Percentiles rank a stretch among this genome's conserved stretches.
phyloP scores from a whole-genome alignment of 2,113 vertebrate species.

The Passerina amoena region DNA sequence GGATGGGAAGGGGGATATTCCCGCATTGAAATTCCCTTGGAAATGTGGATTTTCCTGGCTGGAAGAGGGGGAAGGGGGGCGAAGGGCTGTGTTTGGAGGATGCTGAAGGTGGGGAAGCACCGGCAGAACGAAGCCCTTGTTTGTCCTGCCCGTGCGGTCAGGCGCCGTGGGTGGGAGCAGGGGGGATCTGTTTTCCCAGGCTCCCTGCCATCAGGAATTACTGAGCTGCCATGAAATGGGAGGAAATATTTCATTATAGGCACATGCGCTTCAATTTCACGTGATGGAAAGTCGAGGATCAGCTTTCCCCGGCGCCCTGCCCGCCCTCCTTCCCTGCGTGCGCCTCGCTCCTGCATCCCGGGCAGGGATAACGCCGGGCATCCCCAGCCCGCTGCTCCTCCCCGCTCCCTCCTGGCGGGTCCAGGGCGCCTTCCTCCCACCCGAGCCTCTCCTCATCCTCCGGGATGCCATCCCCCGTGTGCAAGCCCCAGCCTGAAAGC shows the following conservation, averaged over 20 bases:
- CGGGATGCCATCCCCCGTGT: rapidly evolving
- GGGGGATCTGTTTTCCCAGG: constrained; percentile 75
- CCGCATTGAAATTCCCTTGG: rapidly evolving
- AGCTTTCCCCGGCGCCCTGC: not conserved
- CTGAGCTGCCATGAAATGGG: constrained; percentile 76
- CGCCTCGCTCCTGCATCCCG: not conserved
- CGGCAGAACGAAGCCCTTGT: constrained; percentile 38
- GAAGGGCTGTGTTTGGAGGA: not conserved
- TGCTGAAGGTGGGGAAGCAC: constrained; percentile 44
- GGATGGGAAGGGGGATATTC: not conserved
- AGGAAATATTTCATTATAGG: constrained; percentile 84
- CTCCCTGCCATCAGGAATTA: constrained; percentile 74
- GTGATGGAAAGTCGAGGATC: constrained; percentile 73
- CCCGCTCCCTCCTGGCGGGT: rapidly evolving
- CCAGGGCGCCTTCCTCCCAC: rapidly evolving
- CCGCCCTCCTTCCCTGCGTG: not conserved
- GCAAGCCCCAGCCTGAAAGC: too few relatives aligned
- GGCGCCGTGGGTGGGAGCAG: constrained; percentile 58
- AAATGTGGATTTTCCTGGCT: not conserved
- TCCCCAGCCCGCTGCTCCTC: not conserved
- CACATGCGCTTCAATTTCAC: constrained; percentile 77
- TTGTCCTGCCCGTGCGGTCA: constrained; percentile 34
- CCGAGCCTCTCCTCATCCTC: rapidly evolving
- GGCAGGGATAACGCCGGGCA: rapidly evolving
- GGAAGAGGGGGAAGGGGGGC: not conserved